These are phyloP conservation scores for Cotesia congregata DNA, from an alignment of 2,888 invertebrate genomes.

Conservation along the genomic window DNA sequence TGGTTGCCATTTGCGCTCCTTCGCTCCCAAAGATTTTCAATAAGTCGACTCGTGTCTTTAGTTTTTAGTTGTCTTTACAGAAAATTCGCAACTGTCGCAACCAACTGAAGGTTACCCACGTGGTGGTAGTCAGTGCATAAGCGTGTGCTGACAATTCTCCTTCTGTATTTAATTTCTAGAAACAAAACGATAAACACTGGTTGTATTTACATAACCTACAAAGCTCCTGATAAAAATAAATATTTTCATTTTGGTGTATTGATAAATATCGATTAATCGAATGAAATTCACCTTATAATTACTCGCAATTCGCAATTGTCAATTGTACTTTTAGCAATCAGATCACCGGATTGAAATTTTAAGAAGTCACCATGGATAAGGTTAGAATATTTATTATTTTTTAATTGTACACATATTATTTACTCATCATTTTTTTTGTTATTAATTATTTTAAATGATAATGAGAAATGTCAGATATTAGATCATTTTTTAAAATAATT, in stretches of 20 bases:
- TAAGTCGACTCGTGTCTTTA: neutral
- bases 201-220: neutral
- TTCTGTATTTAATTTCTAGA: neutral
- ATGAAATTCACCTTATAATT: neutral
- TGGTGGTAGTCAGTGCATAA: neutral
- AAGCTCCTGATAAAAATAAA: neutral
- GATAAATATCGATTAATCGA: conserved; percentile 1
- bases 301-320: neutral
- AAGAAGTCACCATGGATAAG: conserved; percentile 9
- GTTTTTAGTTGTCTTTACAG: too few species aligned
- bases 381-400: conserved; percentile 7
- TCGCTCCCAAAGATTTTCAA: neutral
- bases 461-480: too few species aligned
- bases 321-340: too few species aligned
- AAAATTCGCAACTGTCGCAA: neutral
- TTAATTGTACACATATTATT: conserved; percentile 13
- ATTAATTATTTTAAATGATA: too few species aligned
- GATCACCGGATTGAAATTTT: neutral
- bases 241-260: neutral
- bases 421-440: too few species aligned
- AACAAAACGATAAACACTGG: neutral
- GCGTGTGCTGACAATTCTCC: neutral
- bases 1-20: neutral
- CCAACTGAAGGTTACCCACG: neutral
- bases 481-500: neutral